phyloP scores from a whole-genome alignment of 2,113 vertebrate species.

The Microtus montanus region DNA sequence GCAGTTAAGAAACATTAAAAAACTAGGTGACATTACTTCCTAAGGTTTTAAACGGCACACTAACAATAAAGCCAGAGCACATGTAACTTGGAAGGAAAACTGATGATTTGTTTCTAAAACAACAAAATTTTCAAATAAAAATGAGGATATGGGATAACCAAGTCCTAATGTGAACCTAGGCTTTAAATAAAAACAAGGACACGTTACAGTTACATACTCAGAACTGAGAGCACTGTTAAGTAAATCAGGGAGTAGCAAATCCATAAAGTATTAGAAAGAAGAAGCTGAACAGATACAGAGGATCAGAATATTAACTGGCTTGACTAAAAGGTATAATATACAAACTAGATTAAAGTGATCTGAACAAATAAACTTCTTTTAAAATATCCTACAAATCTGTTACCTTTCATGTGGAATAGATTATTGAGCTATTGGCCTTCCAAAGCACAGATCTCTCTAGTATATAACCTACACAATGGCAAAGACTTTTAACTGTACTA shows the following conservation, averaged over 20 bases:
- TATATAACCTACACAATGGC: background rate
- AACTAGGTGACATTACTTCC: constrained; percentile 31
- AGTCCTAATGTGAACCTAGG: background rate
- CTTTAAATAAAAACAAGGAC: constrained; percentile 38
- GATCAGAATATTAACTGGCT: background rate
- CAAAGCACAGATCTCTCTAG: background rate
- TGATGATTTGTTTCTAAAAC: constrained; percentile 40
- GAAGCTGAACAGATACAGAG: background rate
- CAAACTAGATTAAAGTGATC: constrained; percentile 17
- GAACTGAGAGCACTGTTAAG: background rate
- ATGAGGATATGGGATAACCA: background rate
- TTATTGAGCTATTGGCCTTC: background rate
- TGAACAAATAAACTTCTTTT: constrained; percentile 10
- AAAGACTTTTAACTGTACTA: background rate
- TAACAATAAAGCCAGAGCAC: background rate
- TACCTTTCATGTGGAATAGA: constrained; percentile 31
- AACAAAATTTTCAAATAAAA: constrained; percentile 43
- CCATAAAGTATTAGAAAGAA: background rate
- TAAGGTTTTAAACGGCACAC: background rate
- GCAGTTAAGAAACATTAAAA: constrained; percentile 5
- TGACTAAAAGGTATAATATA: background rate
- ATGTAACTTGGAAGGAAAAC: background rate
- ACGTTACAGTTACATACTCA: background rate
- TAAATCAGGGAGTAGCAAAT: constrained; percentile 32
- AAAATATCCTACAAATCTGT: constrained; percentile 28